Evolutionary conservation across 1,140 invertebrate species (phyloP).

Genomic region (Lasaia peninsularis): DNA sequence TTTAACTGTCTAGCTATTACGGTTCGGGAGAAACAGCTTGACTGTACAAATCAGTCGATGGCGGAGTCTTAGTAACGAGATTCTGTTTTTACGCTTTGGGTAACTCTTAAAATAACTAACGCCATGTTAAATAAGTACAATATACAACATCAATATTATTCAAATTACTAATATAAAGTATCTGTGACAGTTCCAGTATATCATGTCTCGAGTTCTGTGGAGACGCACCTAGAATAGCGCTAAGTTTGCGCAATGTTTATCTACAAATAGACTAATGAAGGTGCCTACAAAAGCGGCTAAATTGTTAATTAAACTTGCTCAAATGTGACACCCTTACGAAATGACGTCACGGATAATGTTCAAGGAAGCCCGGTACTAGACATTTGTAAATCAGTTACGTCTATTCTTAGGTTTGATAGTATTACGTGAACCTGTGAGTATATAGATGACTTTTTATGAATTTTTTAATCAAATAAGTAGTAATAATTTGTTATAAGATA

Average conservation of each 20-base stretch:
- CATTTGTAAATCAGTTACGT: not conserved
- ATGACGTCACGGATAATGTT: slow-evolving; percentile 61
- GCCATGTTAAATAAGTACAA: too few species aligned
- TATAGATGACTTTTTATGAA: not conserved
- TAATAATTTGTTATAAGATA: too few species aligned
- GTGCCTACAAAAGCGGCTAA: slow-evolving; percentile 74
- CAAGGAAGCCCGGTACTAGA: slow-evolving; percentile 71
- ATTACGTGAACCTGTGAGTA: not conserved
- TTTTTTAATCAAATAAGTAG: too few species aligned
- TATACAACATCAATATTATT: too few species aligned
- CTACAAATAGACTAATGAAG: slow-evolving; percentile 77
- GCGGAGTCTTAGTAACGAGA: too few species aligned
- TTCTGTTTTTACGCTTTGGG: too few species aligned
- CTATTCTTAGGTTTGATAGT: not conserved
- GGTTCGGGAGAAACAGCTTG: too few species aligned
- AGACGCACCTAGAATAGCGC: slow-evolving; percentile 44
- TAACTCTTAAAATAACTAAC: too few species aligned
- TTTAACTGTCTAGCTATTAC: too few species aligned
- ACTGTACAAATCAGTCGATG: too few species aligned
- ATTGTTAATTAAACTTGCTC: slow-evolving; percentile 76
- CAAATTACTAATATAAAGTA: not conserved
- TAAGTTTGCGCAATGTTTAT: slow-evolving; percentile 69
- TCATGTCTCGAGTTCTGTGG: slow-evolving; percentile 31
- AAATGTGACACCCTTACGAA: slow-evolving; percentile 75
- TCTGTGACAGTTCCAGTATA: slow-evolving; percentile 12